These are phyloP conservation scores for Carterocephalus palaemon DNA, from an alignment of 2,888 invertebrate genomes.

Conservation along the genomic window DNA sequence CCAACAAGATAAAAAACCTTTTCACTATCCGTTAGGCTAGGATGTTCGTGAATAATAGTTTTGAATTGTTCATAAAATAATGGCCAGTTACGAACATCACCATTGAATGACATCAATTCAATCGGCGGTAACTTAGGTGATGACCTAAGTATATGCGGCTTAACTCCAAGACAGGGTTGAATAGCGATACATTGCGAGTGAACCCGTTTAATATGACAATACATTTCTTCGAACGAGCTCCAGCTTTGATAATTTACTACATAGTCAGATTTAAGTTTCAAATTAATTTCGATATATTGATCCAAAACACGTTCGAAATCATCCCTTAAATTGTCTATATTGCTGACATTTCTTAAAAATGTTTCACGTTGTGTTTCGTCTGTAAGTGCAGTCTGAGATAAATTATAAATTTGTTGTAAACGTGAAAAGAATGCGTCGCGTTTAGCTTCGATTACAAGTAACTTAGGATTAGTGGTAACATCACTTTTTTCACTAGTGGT, in stretches of 20 bases:
- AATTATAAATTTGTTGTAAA: constrained; percentile 8
- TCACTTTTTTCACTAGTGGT: no score
- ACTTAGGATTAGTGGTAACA: no score
- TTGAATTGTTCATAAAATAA: constrained; percentile 15
- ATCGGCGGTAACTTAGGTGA: constrained; percentile 2
- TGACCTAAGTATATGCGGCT: neutral
- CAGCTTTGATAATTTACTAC: no score
- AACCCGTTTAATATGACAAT: constrained; percentile 8
- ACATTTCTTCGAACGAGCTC: constrained; percentile 10
- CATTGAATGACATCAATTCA: constrained; percentile 12
- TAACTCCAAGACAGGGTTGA: neutral
- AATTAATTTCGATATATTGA: no score
- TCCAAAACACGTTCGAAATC: no score
- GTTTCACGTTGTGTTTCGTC: no score
- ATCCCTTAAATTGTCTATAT: no score
- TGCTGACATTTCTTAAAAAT: no score
- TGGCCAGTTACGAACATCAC: constrained; percentile 13
- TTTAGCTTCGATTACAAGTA: constrained; percentile 2
- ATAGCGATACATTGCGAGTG: neutral
- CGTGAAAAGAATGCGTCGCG: constrained; percentile 7
- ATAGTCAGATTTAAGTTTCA: no score
- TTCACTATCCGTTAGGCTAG: constrained; percentile 6
- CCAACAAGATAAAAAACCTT: constrained; percentile 9
- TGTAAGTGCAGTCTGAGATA: neutral
- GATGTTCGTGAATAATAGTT: constrained; percentile 8